phyloP scores from a whole-genome alignment of 2,888 invertebrate genomes.

The Ecliptopera silaceata region DNA sequence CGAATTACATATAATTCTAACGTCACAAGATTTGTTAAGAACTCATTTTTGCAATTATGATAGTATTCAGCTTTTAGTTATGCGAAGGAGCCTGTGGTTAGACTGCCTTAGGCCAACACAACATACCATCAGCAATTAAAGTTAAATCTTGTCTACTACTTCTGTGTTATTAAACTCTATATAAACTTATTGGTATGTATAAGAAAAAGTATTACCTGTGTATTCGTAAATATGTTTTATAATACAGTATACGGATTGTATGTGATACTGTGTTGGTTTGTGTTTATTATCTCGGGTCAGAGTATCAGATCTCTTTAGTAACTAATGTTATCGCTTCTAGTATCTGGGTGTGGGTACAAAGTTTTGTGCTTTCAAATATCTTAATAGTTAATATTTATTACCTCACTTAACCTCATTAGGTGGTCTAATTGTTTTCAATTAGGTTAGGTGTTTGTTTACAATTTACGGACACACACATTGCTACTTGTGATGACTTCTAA shows the following conservation, averaged over 20 bases:
- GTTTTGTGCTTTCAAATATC: slow-evolving; percentile 16
- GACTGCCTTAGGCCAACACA: too few species aligned
- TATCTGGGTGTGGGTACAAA: slow-evolving; percentile 19
- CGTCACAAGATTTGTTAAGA: too few species aligned
- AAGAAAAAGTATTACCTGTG: neutral
- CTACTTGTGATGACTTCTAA: neutral
- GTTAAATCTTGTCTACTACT: too few species aligned
- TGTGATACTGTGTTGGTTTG: neutral
- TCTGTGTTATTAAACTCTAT: neutral
- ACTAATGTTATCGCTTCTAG: slow-evolving; percentile 10
- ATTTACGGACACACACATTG: neutral
- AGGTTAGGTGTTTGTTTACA: slow-evolving; percentile 19
- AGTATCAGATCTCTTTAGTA: slow-evolving; percentile 7
- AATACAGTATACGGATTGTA: neutral
- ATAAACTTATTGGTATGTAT: neutral
- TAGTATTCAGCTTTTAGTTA: too few species aligned
- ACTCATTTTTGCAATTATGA: too few species aligned
- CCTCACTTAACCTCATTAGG: slow-evolving; percentile 16
- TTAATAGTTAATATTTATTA: slow-evolving; percentile 17
- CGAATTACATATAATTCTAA: too few species aligned
- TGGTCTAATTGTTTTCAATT: slow-evolving; percentile 9
- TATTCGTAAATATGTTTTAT: neutral
- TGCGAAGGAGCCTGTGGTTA: too few species aligned
- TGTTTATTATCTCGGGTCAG: slow-evolving; percentile 15
- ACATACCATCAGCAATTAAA: too few species aligned